Percentiles rank a stretch among this genome's conserved stretches.
These are phyloP conservation scores for Cepaea nemoralis DNA, from an alignment of 1,140 invertebrate species.

Conservation along the genomic window DNA sequence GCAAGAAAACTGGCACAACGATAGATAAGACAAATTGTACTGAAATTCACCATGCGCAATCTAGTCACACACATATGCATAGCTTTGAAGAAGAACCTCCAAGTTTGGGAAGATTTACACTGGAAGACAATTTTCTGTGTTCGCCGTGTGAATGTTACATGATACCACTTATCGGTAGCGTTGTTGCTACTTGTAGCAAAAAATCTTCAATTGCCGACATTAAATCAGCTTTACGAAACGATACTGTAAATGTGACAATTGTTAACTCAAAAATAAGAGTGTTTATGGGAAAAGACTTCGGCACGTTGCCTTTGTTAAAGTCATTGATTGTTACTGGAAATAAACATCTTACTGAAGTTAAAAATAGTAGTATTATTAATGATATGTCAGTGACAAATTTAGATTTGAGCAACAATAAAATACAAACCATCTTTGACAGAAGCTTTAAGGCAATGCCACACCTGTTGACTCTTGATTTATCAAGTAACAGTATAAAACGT, in stretches of 20 bases:
- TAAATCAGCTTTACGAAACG: background rate
- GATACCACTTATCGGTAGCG: background rate
- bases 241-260: background rate
- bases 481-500: background rate
- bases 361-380: background rate
- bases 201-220: background rate
- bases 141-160: background rate
- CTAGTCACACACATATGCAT: no score
- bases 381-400: background rate
- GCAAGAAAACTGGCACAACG: no score
- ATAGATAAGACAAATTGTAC: no score
- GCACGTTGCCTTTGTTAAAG: background rate
- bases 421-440: background rate
- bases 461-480: background rate
- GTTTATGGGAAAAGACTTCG: background rate
- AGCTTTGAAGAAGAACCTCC: no score
- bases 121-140: background rate
- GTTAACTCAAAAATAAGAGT: background rate
- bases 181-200: background rate
- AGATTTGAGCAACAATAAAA: background rate
- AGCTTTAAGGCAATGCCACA: background rate
- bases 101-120: no score
- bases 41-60: no score
- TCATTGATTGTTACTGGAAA: background rate
- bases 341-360: background rate